Evolutionary conservation across 2,797 vertebrate species (phyloP), one percentile per base, ranked within the genome.

Genomic region (Alauda arvensis): DNA sequence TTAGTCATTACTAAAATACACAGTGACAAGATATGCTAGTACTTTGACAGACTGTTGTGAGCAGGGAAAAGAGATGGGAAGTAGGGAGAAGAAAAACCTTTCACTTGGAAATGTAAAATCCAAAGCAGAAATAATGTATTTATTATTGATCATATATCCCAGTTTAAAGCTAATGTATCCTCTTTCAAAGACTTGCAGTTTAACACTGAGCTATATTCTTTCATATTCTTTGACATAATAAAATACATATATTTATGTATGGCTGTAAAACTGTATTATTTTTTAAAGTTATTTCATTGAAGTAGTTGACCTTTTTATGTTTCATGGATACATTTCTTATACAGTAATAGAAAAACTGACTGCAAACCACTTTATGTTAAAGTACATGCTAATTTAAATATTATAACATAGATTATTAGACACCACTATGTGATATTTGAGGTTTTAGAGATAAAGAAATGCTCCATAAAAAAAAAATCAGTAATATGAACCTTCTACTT

Each of bases 251-350:
- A 81, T 94, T 92, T 90, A 94, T 85, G 84, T 63, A 49, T 33
- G 43, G 57, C 49, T 88, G 60, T 93, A 93, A 94, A 95, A 76
- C 43, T 18, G 20, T 69, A 83, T 95, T 94, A 90, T 85, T 90
- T 93, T 89, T 33, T 37, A 81, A 91, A 94, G 85, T 77, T 87
- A 85, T 89, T 93, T 85, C 70, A 91, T 67, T 89, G 77, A 87
- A 89, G 80, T 55, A 18, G 63, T 60, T 83, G 87, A 91, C 84
- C 86, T 91, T 94, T 92, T 88, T 88, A 67, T 69, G 14, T 72
- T 90, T 93, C 63, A 37, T 31, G n/a, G 34, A 46, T 85, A 91
- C 63, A 51, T 69, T 90, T 94, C 72, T 83, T 76, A 63, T 49
- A 85, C 10, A 61, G 85, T 46, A 88, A 87, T 53, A 87, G 60